Conservation (phyloP, 1,140 invertebrate species). For the Spodoptera frugiperda region DNA sequence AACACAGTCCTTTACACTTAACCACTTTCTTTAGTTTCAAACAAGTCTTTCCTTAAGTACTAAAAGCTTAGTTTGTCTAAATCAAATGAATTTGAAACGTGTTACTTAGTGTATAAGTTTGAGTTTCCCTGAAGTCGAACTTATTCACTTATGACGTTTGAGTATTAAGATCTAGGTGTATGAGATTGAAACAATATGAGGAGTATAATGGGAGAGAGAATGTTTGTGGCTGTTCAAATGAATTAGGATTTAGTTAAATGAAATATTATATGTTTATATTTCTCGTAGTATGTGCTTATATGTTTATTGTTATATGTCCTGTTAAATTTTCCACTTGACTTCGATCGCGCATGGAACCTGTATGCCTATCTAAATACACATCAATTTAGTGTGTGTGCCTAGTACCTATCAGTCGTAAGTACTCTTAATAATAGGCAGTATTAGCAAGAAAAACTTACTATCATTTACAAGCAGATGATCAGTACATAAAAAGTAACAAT, state of each 20-base stretch:
- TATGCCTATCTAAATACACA: too few species aligned
- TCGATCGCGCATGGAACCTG: too few species aligned
- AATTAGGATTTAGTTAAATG: slow-evolving; percentile 10
- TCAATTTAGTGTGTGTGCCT: too few species aligned
- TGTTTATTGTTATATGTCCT: too few species aligned
- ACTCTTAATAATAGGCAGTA: too few species aligned
- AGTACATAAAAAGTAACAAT: too few species aligned
- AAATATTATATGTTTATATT: too few species aligned
- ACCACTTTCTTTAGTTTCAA: slow-evolving; percentile 28
- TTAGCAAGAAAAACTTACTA: too few species aligned
- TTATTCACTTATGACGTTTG: slow-evolving; percentile 22
- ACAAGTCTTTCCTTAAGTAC: background rate
- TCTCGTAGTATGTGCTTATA: too few species aligned
- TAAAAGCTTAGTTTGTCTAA: slow-evolving; percentile 29
- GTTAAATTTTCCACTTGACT: too few species aligned
- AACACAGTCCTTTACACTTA: slow-evolving; percentile 7
- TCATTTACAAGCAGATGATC: too few species aligned
- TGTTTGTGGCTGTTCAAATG: background rate
- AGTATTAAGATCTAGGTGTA: slow-evolving; percentile 20
- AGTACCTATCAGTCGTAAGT: too few species aligned
- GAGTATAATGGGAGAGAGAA: background rate
- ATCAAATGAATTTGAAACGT: slow-evolving; percentile 32
- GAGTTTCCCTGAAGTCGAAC: slow-evolving; percentile 4
- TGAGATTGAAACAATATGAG: background rate
- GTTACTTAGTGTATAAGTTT: slow-evolving; percentile 5